These are phyloP conservation scores for Dysidea cf. avara DNA, from an alignment of 37 sponge, comb jelly and placozoan genomes.

Conservation along the genomic window DNA sequence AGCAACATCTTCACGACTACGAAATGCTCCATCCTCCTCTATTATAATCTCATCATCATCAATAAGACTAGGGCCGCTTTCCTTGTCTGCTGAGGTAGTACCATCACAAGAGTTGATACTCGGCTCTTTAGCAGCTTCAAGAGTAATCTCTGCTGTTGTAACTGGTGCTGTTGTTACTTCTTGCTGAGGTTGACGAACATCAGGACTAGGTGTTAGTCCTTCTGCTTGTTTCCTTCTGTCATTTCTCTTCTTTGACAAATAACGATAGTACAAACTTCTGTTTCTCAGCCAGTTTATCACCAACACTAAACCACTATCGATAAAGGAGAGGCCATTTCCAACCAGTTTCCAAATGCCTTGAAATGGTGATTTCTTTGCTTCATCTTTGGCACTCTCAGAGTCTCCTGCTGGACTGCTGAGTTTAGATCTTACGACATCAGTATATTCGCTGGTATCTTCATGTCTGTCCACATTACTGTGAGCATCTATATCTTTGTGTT, in stretches of 20 bases:
- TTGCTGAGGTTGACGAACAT: background rate
- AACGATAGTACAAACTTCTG: constrained; percentile 36
- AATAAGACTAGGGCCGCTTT: too few species aligned
- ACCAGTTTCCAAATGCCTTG: constrained; percentile 6
- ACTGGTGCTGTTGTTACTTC: background rate
- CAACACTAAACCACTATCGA: constrained; percentile 1
- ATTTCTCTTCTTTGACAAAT: constrained; percentile 21
- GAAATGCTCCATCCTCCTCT: too few species aligned
- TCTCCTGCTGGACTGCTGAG: background rate
- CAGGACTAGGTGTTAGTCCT: background rate
- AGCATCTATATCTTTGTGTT: too few species aligned
- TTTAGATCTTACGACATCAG: background rate
- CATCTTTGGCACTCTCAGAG: background rate
- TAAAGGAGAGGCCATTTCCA: background rate
- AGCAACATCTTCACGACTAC: too few species aligned
- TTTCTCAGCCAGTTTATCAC: constrained; percentile 50
- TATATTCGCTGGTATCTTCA: too few species aligned
- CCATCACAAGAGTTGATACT: background rate
- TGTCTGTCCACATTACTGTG: too few species aligned
- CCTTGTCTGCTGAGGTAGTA: background rate
- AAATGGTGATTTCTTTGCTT: background rate
- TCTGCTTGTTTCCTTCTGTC: background rate
- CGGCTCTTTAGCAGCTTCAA: background rate
- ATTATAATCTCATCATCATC: too few species aligned
- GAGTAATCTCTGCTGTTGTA: background rate